Evolutionary conservation across 2,113 vertebrate species (phyloP), one percentile per base, ranked within the genome.

Genomic region (Cisticola juncidis): DNA sequence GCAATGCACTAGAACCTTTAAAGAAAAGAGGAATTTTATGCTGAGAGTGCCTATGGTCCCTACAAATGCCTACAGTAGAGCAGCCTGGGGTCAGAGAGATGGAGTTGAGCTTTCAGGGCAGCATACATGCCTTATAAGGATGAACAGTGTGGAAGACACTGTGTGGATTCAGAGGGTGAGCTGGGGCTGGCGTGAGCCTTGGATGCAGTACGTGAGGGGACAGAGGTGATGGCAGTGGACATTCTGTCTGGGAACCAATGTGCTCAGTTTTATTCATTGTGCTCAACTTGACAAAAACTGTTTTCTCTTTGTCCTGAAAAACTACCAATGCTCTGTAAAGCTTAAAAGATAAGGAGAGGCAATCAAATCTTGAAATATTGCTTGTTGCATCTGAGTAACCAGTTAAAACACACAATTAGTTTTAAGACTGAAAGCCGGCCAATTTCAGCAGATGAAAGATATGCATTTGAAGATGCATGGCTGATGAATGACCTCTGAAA

Each of bases 281-380:
- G 2, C 40, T 31, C 62, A 77, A 17, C 24, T 58, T 58, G 53
- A 42, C 0, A 0, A 80, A 85, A 53, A 58, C 8, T 8, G 14
- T 19, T 36, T 85, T 51, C 5, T 54, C 13, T 82, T 90, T 79
- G 13, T 44, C 50, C 72, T 65, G n/a, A 31, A 86, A 85, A 91
- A 17, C 12, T 29, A 73, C 26, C 21, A 68, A 11, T 51, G 36
- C 19, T 57, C 24, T 82, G 14, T 61, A 82, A 72, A 92, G 24
- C n/a, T 95, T 88, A 40, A 66, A 91, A 82, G 61, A 58, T 26
- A 90, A 88, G 26, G 26, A 90, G 47, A 86, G 35, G 26, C 33
- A 84, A 76, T 92, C 65, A 91, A 85, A 80, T 48, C 73, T 81
- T 94, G 73, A 95, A 91, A 88, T 85, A 91, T 25, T 61, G 9